Conservation (phyloP, 1,140 invertebrate species). For the Polypedilum pembai region DNA sequence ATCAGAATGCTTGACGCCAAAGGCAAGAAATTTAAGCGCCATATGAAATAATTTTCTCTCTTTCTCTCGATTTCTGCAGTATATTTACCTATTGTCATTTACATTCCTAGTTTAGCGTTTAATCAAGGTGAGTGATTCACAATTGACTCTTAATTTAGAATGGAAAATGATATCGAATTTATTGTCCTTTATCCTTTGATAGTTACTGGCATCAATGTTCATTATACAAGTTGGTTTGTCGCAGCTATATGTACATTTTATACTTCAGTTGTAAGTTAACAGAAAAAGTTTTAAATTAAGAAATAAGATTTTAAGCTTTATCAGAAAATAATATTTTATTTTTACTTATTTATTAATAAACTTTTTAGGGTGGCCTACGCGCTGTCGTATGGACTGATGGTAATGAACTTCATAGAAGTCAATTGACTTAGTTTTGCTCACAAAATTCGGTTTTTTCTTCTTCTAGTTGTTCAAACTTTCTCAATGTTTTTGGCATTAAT, state of each 20-base stretch:
- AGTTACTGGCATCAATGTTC: slow-evolving; percentile 68
- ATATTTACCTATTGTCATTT: slow-evolving; percentile 75
- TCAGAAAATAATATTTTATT: not conserved
- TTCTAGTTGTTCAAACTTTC: slow-evolving; percentile 57
- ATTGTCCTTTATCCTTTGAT: slow-evolving; percentile 34
- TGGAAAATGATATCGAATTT: slow-evolving; percentile 11
- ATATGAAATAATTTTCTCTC: not conserved
- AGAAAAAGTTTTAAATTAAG: no score
- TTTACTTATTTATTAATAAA: slow-evolving; percentile 29
- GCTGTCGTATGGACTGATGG: slow-evolving; percentile 82
- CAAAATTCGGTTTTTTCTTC: no score
- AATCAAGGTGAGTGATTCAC: slow-evolving; percentile 54
- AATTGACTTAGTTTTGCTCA: no score
- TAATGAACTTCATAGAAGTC: no score
- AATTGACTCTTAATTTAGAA: slow-evolving; percentile 3
- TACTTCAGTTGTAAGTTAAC: slow-evolving; percentile 62
- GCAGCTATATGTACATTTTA: slow-evolving; percentile 77
- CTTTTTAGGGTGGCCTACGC: slow-evolving; percentile 69
- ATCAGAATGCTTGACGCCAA: not conserved
- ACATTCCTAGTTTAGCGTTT: slow-evolving; percentile 73
- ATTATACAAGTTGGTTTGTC: slow-evolving; percentile 63
- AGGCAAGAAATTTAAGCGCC: not conserved
- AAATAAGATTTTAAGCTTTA: not conserved
- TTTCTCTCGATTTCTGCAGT: slow-evolving; percentile 31
- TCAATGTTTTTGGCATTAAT: slow-evolving; percentile 69